Evolutionary conservation across 2,888 invertebrate genomes (phyloP).

Genomic region (Smittia sp.): DNA sequence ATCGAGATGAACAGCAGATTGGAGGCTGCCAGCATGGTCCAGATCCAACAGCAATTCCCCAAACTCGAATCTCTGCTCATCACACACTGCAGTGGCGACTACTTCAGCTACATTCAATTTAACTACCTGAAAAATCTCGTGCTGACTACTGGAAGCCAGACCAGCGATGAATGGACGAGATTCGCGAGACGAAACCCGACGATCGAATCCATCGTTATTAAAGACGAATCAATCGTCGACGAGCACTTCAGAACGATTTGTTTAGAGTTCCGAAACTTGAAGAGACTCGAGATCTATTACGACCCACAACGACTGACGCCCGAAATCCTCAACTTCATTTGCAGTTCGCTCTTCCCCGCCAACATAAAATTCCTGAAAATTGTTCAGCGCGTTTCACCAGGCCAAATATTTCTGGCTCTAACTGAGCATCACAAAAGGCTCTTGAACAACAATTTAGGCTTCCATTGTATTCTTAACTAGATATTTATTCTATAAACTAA

Average conservation of each 20-base stretch:
- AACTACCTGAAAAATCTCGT: neutral
- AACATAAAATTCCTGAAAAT: constrained; percentile 22
- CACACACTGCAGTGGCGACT: constrained; percentile 5
- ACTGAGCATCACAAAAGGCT: neutral
- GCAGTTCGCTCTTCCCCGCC: neutral
- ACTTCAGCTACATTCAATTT: neutral
- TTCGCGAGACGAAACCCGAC: neutral
- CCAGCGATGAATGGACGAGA: neutral
- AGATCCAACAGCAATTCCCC: neutral
- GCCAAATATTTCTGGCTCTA: neutral
- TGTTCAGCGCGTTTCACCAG: neutral
- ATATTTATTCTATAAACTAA: neutral
- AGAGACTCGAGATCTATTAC: constrained; percentile 6
- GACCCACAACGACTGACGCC: constrained; percentile 21
- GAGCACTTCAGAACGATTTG: constrained; percentile 7
- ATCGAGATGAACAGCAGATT: constrained; percentile 15
- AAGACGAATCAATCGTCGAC: constrained; percentile 15
- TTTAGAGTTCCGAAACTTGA: neutral
- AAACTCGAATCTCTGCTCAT: neutral
- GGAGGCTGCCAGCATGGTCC: neutral
- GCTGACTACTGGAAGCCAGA: neutral
- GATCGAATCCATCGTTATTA: constrained; percentile 12
- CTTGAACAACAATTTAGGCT: neutral
- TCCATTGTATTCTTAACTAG: neutral
- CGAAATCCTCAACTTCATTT: constrained; percentile 9